phyloP scores from a whole-genome alignment of 2,888 invertebrate genomes.

The Hipparchia sbordonii region DNA sequence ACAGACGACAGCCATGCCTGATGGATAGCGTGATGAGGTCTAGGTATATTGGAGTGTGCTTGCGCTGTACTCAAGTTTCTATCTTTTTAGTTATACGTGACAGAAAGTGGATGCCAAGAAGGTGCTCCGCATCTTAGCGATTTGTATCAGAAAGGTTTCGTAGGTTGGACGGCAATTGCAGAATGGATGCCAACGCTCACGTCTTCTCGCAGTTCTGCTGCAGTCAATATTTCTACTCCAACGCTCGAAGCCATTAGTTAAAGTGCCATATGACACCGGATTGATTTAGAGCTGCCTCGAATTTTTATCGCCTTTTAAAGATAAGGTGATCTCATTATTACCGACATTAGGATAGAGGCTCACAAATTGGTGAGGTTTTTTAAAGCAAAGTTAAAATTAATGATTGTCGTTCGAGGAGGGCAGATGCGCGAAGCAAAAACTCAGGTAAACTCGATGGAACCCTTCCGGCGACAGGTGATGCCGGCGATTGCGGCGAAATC shows the following conservation, averaged over 20 bases:
- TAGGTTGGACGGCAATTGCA: no score
- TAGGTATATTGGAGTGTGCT: no score
- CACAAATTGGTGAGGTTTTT: conserved; percentile 56
- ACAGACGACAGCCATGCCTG: no score
- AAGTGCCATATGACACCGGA: conserved; percentile 11
- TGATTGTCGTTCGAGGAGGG: conserved; percentile 71
- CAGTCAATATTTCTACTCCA: not conserved
- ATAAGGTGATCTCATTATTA: conserved; percentile 51
- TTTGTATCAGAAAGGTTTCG: no score
- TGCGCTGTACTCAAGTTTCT: no score
- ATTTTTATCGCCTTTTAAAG: conserved; percentile 31
- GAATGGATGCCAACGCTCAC: no score
- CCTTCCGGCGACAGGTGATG: conserved; percentile 82
- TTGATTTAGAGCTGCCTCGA: conserved; percentile 18
- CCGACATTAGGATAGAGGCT: conserved; percentile 51
- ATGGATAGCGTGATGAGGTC: no score
- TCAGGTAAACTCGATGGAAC: conserved; percentile 75
- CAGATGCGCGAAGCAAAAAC: conserved; percentile 79
- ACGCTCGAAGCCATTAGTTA: conserved; percentile 1
- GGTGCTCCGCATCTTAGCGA: no score
- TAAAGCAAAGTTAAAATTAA: conserved; percentile 63
- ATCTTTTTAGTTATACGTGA: no score
- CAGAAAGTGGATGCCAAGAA: no score
- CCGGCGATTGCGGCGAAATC: conserved; percentile 77
- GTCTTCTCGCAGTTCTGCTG: no score